These are phyloP conservation scores for Coleophora deauratella DNA, from an alignment of 2,888 invertebrate species.

Conservation along the genomic window DNA sequence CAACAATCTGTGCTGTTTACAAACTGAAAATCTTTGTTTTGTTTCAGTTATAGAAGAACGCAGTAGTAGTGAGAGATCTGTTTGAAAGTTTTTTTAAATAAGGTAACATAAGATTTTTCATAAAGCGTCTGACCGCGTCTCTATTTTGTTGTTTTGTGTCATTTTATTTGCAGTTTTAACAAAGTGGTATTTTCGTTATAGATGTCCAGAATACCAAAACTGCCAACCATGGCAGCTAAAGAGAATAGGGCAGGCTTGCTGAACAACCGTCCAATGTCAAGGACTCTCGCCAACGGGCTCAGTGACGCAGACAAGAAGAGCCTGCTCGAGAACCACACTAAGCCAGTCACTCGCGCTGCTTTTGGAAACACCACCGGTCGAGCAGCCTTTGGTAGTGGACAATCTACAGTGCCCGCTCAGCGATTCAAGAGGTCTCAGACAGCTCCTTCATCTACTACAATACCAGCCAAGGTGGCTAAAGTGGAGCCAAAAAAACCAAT, in stretches of 20 bases:
- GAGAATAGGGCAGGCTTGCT: conserved; percentile 50
- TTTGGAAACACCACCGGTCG: conserved; percentile 1
- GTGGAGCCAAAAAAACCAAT: conserved; percentile 48
- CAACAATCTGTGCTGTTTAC: too few relatives aligned
- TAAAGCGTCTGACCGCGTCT: too few relatives aligned
- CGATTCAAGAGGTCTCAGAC: conserved; percentile 53
- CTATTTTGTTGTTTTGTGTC: too few relatives aligned
- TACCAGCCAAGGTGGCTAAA: conserved; percentile 44
- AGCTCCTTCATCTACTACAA: conserved; percentile 32
- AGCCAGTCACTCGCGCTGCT: conserved; percentile 23
- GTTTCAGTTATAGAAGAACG: neutral
- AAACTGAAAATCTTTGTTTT: neutral
- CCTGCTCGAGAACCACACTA: conserved; percentile 55
- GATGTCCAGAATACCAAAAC: conserved; percentile 67
- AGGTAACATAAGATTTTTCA: too few relatives aligned
- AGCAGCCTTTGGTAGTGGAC: neutral
- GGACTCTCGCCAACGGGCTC: conserved; percentile 42
- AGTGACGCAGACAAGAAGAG: conserved; percentile 59
- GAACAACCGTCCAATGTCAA: conserved; percentile 34
- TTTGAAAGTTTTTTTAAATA: too few relatives aligned
- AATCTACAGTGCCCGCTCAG: conserved; percentile 32
- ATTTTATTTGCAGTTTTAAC: too few relatives aligned
- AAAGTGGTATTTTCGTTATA: conserved; percentile 24
- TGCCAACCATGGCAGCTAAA: conserved; percentile 42
- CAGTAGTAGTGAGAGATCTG: too few relatives aligned